phyloP scores from a whole-genome alignment of 2,797 vertebrate genomes.

The Takifugu rubripes region DNA sequence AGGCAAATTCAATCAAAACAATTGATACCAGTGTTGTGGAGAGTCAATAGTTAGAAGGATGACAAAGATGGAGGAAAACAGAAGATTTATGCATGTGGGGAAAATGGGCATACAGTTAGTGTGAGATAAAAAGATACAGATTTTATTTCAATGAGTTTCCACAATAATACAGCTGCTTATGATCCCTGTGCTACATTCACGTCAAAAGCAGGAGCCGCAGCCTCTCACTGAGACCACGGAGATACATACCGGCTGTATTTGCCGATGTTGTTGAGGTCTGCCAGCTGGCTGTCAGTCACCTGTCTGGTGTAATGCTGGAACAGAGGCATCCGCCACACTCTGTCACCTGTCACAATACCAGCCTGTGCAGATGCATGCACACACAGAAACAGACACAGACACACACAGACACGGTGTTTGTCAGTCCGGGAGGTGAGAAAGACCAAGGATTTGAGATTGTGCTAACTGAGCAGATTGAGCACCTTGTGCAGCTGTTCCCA shows the following conservation, averaged over 20 bases:
- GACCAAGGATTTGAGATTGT: conserved; percentile 2
- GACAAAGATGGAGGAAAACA: neutral
- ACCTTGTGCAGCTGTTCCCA: conserved; percentile 91
- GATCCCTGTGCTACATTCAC: too few species aligned
- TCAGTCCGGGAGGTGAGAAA: conserved; percentile 31
- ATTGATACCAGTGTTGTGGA: neutral
- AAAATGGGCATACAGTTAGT: neutral
- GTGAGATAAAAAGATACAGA: too few species aligned
- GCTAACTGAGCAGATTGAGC: conserved; percentile 8
- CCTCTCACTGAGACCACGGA: neutral
- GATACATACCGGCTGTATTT: conserved; percentile 87
- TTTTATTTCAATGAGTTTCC: too few species aligned
- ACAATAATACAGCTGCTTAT: too few species aligned
- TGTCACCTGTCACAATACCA: conserved; percentile 90
- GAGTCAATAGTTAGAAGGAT: neutral
- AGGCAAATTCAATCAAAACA: conserved; percentile 4
- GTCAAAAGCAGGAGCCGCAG: conserved; percentile 1
- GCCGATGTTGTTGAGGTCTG: conserved; percentile 92
- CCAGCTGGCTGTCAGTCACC: conserved; percentile 87
- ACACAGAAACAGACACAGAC: conserved; percentile 48
- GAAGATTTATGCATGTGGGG: neutral
- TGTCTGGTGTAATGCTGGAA: conserved; percentile 94
- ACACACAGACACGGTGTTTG: conserved; percentile 45
- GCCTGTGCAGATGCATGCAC: conserved; percentile 74
- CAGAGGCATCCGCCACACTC: conserved; percentile 98